These are phyloP conservation scores for Neogobius melanostomus DNA, from an alignment of 2,113 vertebrate species.

Conservation along the genomic window DNA sequence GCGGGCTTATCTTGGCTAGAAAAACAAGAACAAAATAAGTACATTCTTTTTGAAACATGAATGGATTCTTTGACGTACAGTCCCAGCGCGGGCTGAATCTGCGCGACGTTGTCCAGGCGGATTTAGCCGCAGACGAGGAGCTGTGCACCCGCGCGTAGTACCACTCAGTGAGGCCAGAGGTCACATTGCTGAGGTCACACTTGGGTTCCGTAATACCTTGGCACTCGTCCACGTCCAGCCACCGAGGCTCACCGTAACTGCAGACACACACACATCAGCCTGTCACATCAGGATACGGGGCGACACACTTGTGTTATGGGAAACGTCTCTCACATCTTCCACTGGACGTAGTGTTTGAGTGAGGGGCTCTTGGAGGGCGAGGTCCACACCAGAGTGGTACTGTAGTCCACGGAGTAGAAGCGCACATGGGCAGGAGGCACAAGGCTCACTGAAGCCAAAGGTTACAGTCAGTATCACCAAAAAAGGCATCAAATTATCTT, in stretches of 20 bases:
- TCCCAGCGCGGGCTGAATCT: constrained; percentile 77
- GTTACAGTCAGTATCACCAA: neutral
- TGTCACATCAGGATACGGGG: neutral
- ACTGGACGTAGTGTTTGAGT: constrained; percentile 67
- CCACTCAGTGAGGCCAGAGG: constrained; percentile 71
- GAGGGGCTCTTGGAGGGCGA: constrained; percentile 11
- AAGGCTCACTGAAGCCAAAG: constrained; percentile 9
- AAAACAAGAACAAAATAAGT: neutral
- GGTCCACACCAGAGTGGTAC: constrained; percentile 70
- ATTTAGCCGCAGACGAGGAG: constrained; percentile 36
- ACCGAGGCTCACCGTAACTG: constrained; percentile 75
- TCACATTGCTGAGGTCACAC: constrained; percentile 77
- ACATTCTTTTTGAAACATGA: neutral
- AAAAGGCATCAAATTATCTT: neutral
- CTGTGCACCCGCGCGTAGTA: constrained; percentile 75
- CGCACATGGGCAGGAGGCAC: constrained; percentile 48
- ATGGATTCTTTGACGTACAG: constrained; percentile 61
- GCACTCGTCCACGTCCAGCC: constrained; percentile 61
- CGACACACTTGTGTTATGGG: neutral
- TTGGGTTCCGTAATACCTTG: constrained; percentile 52
- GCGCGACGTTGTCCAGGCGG: constrained; percentile 68
- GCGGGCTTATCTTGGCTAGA: constrained; percentile 72
- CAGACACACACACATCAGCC: neutral
- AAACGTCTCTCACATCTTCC: constrained; percentile 73
- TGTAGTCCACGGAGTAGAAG: constrained; percentile 74